Percentiles rank a stretch among this genome's conserved stretches.
Evolutionary conservation across 30 jellyfish, hydroid and myxozoan species (phyloP).

Genomic region (Calvadosia cruxmelitensis): DNA sequence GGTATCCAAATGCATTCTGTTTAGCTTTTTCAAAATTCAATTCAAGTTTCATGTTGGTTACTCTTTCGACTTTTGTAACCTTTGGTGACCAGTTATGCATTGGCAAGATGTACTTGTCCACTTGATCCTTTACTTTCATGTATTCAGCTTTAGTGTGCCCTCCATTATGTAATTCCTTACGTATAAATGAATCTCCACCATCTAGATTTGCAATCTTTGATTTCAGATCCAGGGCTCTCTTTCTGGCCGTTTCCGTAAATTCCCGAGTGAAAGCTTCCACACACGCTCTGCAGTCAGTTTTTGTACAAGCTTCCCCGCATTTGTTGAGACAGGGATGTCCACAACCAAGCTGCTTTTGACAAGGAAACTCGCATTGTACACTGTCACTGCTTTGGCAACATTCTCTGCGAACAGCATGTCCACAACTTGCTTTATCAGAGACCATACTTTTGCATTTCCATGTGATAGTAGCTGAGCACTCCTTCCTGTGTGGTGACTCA

Average conservation of each 20-base stretch:
- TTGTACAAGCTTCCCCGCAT: background rate
- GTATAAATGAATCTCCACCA: background rate
- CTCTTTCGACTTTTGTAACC: constrained; percentile 47
- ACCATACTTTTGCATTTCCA: constrained; percentile 2
- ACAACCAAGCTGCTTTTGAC: constrained; percentile 5
- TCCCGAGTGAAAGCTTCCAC: background rate
- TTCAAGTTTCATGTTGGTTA: constrained; percentile 28
- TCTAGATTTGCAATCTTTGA: background rate
- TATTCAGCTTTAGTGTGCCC: constrained; percentile 39
- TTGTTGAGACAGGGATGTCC: background rate
- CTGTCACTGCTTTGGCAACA: constrained; percentile 10
- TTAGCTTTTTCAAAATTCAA: constrained; percentile 21
- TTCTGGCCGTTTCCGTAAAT: background rate
- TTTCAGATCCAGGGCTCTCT: background rate
- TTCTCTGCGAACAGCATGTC: constrained; percentile 10
- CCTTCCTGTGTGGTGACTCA: background rate
- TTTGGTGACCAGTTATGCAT: constrained; percentile 50
- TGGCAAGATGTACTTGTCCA: constrained; percentile 29
- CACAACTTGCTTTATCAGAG: constrained; percentile 10
- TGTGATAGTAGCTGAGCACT: background rate
- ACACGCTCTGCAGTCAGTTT: background rate
- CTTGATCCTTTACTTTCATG: constrained; percentile 36
- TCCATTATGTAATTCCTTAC: constrained; percentile 3
- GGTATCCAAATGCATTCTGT: constrained; percentile 8
- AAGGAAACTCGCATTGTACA: constrained; percentile 16